Conservation (phyloP, 1,140 invertebrate genomes). For the Cryptotermes secundus region DNA sequence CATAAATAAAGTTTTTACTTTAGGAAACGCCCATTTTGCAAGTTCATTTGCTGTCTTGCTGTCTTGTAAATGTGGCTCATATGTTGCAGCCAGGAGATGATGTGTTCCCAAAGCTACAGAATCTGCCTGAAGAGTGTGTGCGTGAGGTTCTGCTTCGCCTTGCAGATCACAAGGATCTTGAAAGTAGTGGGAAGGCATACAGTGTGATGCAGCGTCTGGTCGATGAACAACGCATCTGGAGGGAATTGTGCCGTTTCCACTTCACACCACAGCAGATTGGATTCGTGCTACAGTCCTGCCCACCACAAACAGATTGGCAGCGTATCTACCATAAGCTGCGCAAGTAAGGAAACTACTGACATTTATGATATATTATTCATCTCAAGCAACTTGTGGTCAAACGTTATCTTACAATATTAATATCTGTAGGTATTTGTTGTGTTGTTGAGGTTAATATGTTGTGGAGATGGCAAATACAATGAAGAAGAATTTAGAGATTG, state of each 20-base stretch:
- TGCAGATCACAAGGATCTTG: conserved; percentile 88
- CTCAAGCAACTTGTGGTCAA: too few species aligned
- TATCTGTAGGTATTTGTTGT: too few species aligned
- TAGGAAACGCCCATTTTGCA: too few species aligned
- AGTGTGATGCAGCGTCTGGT: conserved; percentile 74
- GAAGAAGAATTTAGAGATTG: too few species aligned
- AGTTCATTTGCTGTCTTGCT: too few species aligned
- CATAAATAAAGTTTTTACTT: too few species aligned
- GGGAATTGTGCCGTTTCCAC: conserved; percentile 87
- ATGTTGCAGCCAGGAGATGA: conserved; percentile 74
- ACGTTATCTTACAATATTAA: too few species aligned
- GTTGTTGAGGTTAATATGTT: too few species aligned
- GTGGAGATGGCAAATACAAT: too few species aligned
- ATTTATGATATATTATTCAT: conserved; percentile 18
- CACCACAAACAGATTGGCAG: conserved; percentile 61
- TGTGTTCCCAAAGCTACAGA: conserved; percentile 77
- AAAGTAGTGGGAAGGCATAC: conserved; percentile 69
- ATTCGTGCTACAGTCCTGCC: conserved; percentile 55
- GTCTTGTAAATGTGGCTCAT: too few species aligned
- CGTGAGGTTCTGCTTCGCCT: conserved; percentile 87
- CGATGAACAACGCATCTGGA: conserved; percentile 89
- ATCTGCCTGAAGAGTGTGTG: conserved; percentile 91
- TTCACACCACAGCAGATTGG: conserved; percentile 85
- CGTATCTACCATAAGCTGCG: conserved; percentile 70
- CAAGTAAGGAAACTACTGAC: conserved; percentile 53